phyloP scores from a whole-genome alignment of 2,888 invertebrate species.

The Romanomermis culicivorax region DNA sequence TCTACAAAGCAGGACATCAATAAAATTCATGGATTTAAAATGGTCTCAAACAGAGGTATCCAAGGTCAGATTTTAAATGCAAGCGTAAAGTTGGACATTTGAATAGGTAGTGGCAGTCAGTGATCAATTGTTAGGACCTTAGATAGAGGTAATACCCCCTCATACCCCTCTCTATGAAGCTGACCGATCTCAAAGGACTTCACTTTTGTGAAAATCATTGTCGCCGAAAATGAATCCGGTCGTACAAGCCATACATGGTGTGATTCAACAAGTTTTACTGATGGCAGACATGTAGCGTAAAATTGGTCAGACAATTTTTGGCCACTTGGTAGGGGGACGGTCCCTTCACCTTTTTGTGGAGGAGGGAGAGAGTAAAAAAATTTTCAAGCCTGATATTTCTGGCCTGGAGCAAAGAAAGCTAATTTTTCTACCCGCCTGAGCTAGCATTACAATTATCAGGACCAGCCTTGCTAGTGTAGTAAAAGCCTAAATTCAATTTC shows the following conservation, averaged over 20 bases:
- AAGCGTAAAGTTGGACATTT: no score
- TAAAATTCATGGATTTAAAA: not conserved
- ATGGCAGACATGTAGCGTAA: not conserved
- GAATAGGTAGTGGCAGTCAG: no score
- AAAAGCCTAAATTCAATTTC: no score
- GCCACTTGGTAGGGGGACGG: no score
- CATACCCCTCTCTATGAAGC: no score
- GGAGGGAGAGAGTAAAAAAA: not conserved
- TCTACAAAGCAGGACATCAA: not conserved
- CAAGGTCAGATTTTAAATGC: no score
- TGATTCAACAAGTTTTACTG: not conserved
- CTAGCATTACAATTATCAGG: constrained; percentile 9
- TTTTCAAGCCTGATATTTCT: not conserved
- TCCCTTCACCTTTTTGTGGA: not conserved
- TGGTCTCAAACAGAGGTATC: no score
- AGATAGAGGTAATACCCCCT: no score
- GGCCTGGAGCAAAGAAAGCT: not conserved
- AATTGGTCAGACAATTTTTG: no score
- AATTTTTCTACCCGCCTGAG: constrained; percentile 8
- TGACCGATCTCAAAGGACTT: not conserved
- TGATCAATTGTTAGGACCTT: no score
- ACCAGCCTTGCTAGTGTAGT: constrained; percentile 12
- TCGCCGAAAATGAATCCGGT: not conserved
- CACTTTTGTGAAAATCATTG: not conserved
- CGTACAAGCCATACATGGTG: not conserved